Evolutionary conservation across 1,140 invertebrate genomes (phyloP), one percentile per base, ranked within the genome.

Genomic region (Zaprionus taronus): DNA sequence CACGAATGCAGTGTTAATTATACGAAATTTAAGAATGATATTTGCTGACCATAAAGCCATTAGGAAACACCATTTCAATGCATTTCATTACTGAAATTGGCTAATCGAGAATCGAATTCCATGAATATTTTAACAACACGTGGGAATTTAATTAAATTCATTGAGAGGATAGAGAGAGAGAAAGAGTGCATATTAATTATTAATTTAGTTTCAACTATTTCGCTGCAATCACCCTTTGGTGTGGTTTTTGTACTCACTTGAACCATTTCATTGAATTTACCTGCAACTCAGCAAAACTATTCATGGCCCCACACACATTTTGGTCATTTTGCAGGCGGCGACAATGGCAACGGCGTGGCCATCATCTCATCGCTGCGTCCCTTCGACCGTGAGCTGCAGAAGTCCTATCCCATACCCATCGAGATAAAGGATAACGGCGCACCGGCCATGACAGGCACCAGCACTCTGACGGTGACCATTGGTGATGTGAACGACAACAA

Each of bases 401-500:
- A 96, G 79, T 94, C 95, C 85, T 95, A 95, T 83, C 91, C 94
- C 65, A 94, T 95, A 31, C 95, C 95, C 60, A 95, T 95, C 73
- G 94, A 95, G 28, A 95, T 95, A 57, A 95, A 95, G 93, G 93
- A 93, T 91, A 94, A 91, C 79, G 94, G 93, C 74, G 94, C 89
- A 85, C 94, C 93, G 6, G 93, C 94, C 4, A 94, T 95, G 93
- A 95, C 95, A 1, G 95, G 95, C 62, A 95, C 95, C 7, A 95
- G 94, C 67, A 96, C 95, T 2, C 83, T 96, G 12, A 95, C 95
- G 3, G 94, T 96, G 7, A 94, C 95, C 68, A 96, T 96, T 64
- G 95, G 95, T 47, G 95, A 95, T 72, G 94, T 94, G 44, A 96
- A 96, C 82, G 96, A 96, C 83, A 96, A 96, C 86, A 94, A 94